phyloP scores from a whole-genome alignment of 2,113 vertebrate species.

The Perccottus glenii region DNA sequence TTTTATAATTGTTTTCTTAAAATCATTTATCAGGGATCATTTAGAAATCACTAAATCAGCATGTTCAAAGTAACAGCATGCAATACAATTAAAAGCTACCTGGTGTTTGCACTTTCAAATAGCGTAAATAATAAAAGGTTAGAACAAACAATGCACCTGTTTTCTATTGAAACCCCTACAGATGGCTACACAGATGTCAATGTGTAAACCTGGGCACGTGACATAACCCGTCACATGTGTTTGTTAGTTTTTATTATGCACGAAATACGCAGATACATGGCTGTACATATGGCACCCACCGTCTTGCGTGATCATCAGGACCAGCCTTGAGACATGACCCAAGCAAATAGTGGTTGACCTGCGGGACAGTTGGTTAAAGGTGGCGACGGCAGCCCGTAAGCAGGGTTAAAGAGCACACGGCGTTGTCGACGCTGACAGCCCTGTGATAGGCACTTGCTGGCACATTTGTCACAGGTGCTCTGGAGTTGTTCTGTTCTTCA shows the following conservation, averaged over 20 bases:
- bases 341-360: constrained; percentile 57
- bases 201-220: background rate
- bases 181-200: background rate
- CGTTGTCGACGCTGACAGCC: constrained; percentile 43
- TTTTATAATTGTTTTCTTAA: too few relatives aligned
- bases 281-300: background rate
- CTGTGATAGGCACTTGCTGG: constrained; percentile 32
- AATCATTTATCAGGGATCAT: too few relatives aligned
- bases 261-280: constrained; percentile 9
- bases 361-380: constrained; percentile 45
- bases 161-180: background rate
- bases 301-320: constrained; percentile 19
- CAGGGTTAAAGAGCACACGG: constrained; percentile 41
- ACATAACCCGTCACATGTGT: constrained; percentile 5
- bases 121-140: background rate
- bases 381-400: constrained; percentile 28
- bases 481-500: constrained; percentile 23
- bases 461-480: constrained; percentile 48
- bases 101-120: background rate
- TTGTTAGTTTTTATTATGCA: constrained; percentile 8
- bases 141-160: too few relatives aligned
- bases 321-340: constrained; percentile 34
- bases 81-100: background rate
- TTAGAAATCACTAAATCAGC: background rate
- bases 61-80: too few relatives aligned